A percentile compares a stretch with the other conserved stretches of the same genome.
Evolutionary conservation across 1,140 invertebrate genomes (phyloP).

Genomic region (Drosophila ohnishii): DNA sequence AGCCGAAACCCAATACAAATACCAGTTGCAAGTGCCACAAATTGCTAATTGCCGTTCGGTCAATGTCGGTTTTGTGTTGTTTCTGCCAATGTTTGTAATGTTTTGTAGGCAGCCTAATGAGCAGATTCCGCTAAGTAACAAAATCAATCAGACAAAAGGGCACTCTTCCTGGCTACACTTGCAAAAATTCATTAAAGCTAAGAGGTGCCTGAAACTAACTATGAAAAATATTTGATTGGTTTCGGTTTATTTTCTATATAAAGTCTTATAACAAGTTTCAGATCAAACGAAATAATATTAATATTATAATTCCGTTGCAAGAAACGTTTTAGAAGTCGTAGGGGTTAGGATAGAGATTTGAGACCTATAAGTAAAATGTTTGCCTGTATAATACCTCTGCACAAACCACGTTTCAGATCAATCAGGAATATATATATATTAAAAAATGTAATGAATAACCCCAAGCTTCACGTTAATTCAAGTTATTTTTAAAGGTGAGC

Average conservation of each 20-base stretch:
- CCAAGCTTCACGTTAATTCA: no score
- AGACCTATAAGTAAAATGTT: not conserved
- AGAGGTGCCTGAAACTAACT: not conserved
- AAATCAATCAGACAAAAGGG: conserved; percentile 38
- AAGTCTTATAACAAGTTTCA: not conserved
- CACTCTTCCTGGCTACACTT: not conserved
- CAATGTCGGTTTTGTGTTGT: not conserved
- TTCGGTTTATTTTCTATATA: no score
- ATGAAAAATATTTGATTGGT: not conserved
- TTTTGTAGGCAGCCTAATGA: conserved; percentile 32
- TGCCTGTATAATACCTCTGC: not conserved
- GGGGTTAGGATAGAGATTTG: not conserved
- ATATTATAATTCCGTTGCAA: not conserved
- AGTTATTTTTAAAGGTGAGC: conserved; percentile 2
- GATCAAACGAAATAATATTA: not conserved
- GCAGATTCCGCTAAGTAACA: conserved; percentile 30
- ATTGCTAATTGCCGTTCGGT: conserved; percentile 50
- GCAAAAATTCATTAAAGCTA: not conserved
- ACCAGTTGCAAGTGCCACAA: conserved; percentile 29
- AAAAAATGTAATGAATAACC: no score
- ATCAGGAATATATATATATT: not conserved
- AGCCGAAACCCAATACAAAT: conserved; percentile 27
- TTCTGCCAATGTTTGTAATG: not conserved
- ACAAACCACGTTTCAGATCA: not conserved
- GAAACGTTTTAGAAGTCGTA: no score